Percentiles rank a stretch among this genome's conserved stretches.
These are phyloP conservation scores for Euleptes europaea DNA, from an alignment of 2,113 vertebrate genomes.

Conservation along the genomic window DNA sequence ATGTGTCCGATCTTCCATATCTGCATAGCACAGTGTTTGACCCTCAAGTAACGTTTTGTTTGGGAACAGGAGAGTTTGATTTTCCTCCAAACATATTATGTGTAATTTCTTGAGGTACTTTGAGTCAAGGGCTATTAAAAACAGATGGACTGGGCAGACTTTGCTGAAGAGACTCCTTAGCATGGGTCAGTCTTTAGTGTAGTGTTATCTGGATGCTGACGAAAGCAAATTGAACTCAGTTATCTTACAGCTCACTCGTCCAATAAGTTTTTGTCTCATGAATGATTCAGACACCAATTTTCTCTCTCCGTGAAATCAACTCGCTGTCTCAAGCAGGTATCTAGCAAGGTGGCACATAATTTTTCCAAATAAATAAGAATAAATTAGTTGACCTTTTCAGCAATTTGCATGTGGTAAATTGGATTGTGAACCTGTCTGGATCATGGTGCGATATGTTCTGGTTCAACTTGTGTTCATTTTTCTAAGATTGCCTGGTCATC, in stretches of 20 bases:
- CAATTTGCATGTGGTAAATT: not conserved
- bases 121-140: not conserved
- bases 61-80: not conserved
- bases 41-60: not conserved
- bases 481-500: not conserved
- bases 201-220: not conserved
- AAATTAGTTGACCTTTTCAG: not conserved
- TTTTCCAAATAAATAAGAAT: too few species aligned
- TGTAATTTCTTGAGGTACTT: not conserved
- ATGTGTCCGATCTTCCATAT: constrained; percentile 54
- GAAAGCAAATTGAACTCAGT: not conserved
- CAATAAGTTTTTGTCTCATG: too few species aligned
- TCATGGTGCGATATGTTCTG: not conserved
- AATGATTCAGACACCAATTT: not conserved
- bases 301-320: too few species aligned
- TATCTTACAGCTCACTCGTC: not conserved
- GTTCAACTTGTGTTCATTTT: not conserved
- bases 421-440: not conserved
- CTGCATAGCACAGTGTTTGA: constrained; percentile 4
- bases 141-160: constrained; percentile 3
- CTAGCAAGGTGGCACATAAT: too few species aligned
- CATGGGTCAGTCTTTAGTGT: constrained; percentile 4
- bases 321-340: too few species aligned
- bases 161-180: constrained; percentile 1
- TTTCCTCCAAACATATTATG: not conserved